A percentile compares a stretch with the other conserved stretches of the same genome.
Conservation (phyloP, 2,888 invertebrate species). For the Hecatera dysodea region DNA sequence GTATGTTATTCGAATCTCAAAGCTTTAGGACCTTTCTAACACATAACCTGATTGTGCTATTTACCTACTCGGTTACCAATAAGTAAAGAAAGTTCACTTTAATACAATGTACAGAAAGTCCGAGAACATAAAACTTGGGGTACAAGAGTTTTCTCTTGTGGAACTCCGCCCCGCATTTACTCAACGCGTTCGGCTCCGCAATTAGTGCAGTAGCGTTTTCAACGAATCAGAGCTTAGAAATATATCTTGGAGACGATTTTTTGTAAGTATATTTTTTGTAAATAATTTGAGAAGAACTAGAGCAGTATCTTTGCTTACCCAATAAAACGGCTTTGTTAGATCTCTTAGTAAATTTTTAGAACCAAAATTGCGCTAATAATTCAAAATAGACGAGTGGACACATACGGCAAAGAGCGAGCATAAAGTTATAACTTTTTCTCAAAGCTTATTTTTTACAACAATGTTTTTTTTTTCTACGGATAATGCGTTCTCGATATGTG, state of each 20-base stretch:
- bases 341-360: constrained; percentile 3
- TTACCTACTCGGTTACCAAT: neutral
- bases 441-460: neutral
- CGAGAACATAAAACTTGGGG: constrained; percentile 41
- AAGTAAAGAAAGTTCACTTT: constrained; percentile 12
- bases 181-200: constrained; percentile 26
- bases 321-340: constrained; percentile 34
- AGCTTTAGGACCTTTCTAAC: neutral
- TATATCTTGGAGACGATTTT: constrained; percentile 24
- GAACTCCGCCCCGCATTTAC: constrained; percentile 40
- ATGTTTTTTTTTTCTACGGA: neutral
- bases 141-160: constrained; percentile 46
- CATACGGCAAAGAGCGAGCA: no score
- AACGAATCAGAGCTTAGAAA: constrained; percentile 43
- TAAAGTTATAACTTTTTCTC: neutral
- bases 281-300: constrained; percentile 18
- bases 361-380: neutral
- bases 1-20: neutral
- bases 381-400: neutral
- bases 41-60: neutral
- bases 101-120: constrained; percentile 36
- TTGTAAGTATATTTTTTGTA: constrained; percentile 25
- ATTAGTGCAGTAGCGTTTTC: constrained; percentile 54
- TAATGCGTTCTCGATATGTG: neutral
- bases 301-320: neutral